Conservation (phyloP, 2,888 invertebrate genomes). For the Parnassius apollo region DNA sequence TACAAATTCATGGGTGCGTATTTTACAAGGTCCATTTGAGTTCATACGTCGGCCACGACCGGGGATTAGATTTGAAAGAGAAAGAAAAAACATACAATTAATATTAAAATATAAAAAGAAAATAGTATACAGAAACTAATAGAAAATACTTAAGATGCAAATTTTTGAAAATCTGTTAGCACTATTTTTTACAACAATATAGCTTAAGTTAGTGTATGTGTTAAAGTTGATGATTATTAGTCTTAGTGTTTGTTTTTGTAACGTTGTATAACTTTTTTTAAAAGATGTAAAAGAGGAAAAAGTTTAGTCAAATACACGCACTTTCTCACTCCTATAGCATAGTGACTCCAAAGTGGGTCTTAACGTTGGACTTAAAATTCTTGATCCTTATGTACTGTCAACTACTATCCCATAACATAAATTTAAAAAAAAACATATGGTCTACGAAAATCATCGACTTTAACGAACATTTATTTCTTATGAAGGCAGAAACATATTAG, state of each 20-base stretch:
- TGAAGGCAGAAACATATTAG: conserved; percentile 15
- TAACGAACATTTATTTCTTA: conserved; percentile 25
- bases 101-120: conserved; percentile 67
- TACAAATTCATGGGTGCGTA: conserved; percentile 60
- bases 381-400: no score
- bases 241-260: no score
- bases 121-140: conserved; percentile 46
- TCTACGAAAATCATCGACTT: conserved; percentile 8
- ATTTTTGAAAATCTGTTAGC: conserved; percentile 30
- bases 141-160: conserved; percentile 19
- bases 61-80: conserved; percentile 81
- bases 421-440: neutral
- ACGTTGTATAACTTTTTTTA: no score
- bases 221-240: no score
- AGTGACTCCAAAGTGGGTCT: no score
- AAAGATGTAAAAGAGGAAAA: no score
- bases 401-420: no score
- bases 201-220: neutral
- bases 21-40: conserved; percentile 75
- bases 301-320: no score
- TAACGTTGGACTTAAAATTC: no score
- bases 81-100: conserved; percentile 82
- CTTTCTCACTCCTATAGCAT: no score
- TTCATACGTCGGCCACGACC: conserved; percentile 76
- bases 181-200: conserved; percentile 34